Base-by-base conservation (phyloP, 2,797 vertebrate species). In the Ambastaia sidthimunki region DNA sequence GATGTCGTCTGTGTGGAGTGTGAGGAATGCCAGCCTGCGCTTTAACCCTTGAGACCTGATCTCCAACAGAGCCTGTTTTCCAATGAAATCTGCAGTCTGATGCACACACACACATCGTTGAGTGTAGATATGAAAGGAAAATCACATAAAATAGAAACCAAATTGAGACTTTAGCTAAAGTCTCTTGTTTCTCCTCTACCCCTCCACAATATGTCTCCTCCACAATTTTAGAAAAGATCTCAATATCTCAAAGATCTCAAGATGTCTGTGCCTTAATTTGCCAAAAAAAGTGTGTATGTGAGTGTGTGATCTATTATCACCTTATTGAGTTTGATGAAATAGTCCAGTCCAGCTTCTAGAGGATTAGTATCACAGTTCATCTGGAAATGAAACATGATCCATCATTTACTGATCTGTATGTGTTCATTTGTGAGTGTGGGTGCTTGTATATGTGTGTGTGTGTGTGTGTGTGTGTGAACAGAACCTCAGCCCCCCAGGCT, bases 301-400 rank as follows among this genome's bases (percentile, higher is more conserved):
- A 10, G 25, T 37, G 3, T 37, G 23, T 18, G 15, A 18, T 65
- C 37, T 74, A 55, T 54, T 4, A 25, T 50, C 89, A 98, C 98
- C 97, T 99, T 99, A 85, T 98, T 97, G 81, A 98, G 88, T 90
- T 98, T 99, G 87, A 99, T 92, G 90, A 99, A 99, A 87, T 95
- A 95, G 11, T 97, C 95, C 87, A 99, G 84, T 52, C 98, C 97
- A 69, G 97, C 98, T 91, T 99, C 98, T 86, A 98, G 89, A 62
- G 98, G 96, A 85, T 99, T 97, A 55, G 96, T 99, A 86, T 99
- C 97, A 80, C 96, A 98, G 88, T 99, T 99, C 97, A 99, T 99
- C 98, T 99, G 83, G 82, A 88, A 12, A 76, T 1, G 74, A 34
- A 78, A 19, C 15, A 71, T 63, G 3, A 59, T 81, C 3, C 76